These are phyloP conservation scores for Tipula unca DNA, from an alignment of 2,888 invertebrate species.

Conservation along the genomic window DNA sequence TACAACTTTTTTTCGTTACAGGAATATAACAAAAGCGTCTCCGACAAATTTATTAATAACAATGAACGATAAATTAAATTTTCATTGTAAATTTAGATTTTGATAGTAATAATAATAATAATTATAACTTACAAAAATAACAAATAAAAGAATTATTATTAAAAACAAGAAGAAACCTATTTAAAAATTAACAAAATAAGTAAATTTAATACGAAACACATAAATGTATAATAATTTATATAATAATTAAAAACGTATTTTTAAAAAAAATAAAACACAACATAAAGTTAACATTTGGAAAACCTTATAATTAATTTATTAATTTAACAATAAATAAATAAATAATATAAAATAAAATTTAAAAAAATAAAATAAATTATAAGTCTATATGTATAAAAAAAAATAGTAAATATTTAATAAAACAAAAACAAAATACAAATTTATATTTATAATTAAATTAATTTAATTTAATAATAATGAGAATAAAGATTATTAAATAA, in stretches of 20 bases:
- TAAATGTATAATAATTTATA: background rate
- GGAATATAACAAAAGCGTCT: background rate
- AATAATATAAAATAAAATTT: slow-evolving; percentile 15
- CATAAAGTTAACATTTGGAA: slow-evolving; percentile 27
- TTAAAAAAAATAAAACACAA: slow-evolving; percentile 17
- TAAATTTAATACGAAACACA: background rate
- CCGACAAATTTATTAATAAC: background rate
- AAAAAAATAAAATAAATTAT: background rate
- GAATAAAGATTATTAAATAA: slow-evolving; percentile 17
- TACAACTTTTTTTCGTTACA: background rate
- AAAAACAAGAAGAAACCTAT: background rate
- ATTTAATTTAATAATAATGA: slow-evolving; percentile 20
- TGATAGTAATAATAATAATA: background rate
- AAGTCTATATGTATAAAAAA: background rate
- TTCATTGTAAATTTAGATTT: slow-evolving; percentile 8
- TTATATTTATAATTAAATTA: slow-evolving; percentile 16
- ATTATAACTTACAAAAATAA: background rate
- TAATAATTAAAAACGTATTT: background rate
- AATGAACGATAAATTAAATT: background rate
- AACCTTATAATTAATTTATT: slow-evolving; percentile 26
- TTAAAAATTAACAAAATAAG: background rate
- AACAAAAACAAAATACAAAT: slow-evolving; percentile 8
- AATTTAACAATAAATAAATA: slow-evolving; percentile 14
- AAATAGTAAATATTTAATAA: slow-evolving; percentile 15
- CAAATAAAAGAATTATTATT: background rate